Base-by-base conservation (phyloP, 2,888 invertebrate genomes). In the Thera obeliscata region DNA sequence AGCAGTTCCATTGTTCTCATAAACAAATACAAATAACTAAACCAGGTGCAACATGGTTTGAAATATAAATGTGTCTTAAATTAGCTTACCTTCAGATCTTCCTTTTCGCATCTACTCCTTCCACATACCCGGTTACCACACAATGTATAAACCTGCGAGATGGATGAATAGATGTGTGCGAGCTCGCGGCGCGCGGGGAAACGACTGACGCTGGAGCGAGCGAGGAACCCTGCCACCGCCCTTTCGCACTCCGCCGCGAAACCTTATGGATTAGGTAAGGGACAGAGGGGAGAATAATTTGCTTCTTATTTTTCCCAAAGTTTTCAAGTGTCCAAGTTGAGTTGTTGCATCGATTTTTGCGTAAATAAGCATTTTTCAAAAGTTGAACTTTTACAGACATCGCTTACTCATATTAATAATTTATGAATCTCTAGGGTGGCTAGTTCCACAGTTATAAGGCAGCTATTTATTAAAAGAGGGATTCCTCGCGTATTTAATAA, bases 111-210 rank as follows among this genome's bases (percentile, higher is more conserved):
- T 66, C 60, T 65, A 69, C 38, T 61, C 66, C 36, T 60, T 60
- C 60, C 66, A 69, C 69, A 69, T 69, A 60, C 66, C 69, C 69
- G 66, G 60, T 60, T 61, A 22, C 59, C 33, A 56, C 61, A 67
- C 55, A 62, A 55, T 59, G 49, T 58, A 22, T 61, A 8, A 60
- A 67, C 35, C 55, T 49, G 56, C 52, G 38, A 62, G 61, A 62
- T 66, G 36, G 33, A 56, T 56, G 46, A 46, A 52, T 12, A 38
- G 12, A 8, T 41, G 81, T 78, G 79, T 73, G 60, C 72, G 64
- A 73, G 69, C 71, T 74, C 83, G 85, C 87, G 85, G 76, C 87
- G 89, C 89, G 90, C 82, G 88, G 89, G 87, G 89, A 83, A 89
- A 90, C 90, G 91, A 83, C 90, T 87, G 87, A 78, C 78, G 78